Evolutionary conservation across 2,888 invertebrate species (phyloP).

Genomic region (Spodoptera littoralis): DNA sequence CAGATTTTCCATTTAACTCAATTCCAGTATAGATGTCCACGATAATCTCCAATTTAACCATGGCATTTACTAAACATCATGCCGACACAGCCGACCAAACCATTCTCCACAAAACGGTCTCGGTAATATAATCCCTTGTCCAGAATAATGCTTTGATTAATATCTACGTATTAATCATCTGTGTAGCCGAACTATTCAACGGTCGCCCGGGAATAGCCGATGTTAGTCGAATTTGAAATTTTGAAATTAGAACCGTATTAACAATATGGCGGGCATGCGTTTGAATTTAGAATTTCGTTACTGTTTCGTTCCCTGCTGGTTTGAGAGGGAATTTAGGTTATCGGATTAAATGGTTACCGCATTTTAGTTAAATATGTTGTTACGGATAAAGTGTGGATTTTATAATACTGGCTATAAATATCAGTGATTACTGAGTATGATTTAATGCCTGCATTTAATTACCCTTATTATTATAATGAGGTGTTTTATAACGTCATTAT

Average conservation of each 20-base stretch:
- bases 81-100: conserved; percentile 26
- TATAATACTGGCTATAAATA: conserved; percentile 24
- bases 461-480: no score
- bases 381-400: conserved; percentile 7
- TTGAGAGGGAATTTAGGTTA: conserved; percentile 44
- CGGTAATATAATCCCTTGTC: conserved; percentile 39
- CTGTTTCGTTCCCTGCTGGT: conserved; percentile 57
- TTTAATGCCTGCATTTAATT: conserved; percentile 4
- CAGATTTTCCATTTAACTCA: no score
- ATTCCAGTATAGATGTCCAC: neutral
- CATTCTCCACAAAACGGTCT: conserved; percentile 36
- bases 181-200: conserved; percentile 80
- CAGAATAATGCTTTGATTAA: conserved; percentile 81
- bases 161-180: conserved; percentile 81
- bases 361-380: conserved; percentile 35
- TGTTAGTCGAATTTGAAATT: conserved; percentile 77
- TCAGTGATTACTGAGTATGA: conserved; percentile 17
- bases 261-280: conserved; percentile 72
- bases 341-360: conserved; percentile 42
- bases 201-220: conserved; percentile 76
- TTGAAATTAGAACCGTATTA: conserved; percentile 78
- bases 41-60: conserved; percentile 17
- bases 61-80: conserved; percentile 29
- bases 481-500: no score
- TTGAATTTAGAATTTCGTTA: conserved; percentile 62